A percentile compares a stretch with the other conserved stretches of the same genome.
Conservation (phyloP, 2,888 invertebrate genomes). For the Ormyrus thymus region DNA sequence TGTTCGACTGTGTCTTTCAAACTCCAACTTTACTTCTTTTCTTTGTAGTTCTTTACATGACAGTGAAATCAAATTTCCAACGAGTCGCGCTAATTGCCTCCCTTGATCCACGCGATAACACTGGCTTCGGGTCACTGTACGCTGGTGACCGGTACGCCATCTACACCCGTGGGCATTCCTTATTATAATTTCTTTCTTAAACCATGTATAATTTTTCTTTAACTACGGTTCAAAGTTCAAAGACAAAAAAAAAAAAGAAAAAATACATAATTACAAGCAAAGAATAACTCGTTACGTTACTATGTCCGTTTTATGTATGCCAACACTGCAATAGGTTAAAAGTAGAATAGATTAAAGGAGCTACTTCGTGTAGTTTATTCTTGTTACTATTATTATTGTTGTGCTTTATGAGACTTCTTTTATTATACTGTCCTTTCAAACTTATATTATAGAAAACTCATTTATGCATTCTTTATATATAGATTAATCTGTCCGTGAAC, state of each 20-base stretch:
- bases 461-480: slow-evolving; percentile 13
- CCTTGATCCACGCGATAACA: neutral
- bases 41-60: neutral
- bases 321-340: slow-evolving; percentile 42
- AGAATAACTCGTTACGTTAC: slow-evolving; percentile 17
- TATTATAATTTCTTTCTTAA: slow-evolving; percentile 23
- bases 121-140: slow-evolving; percentile 12
- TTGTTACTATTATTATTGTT: slow-evolving; percentile 28
- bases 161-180: slow-evolving; percentile 56
- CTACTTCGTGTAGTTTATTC: slow-evolving; percentile 24
- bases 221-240: slow-evolving; percentile 19
- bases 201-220: slow-evolving; percentile 29
- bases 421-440: slow-evolving; percentile 35
- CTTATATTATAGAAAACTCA: slow-evolving; percentile 30
- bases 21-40: slow-evolving; percentile 10
- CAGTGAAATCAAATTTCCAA: neutral
- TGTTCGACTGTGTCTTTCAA: slow-evolving; percentile 29
- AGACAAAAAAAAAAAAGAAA: slow-evolving; percentile 9
- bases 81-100: neutral
- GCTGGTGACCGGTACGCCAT: slow-evolving; percentile 39
- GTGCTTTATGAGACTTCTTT: slow-evolving; percentile 41
- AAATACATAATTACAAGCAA: slow-evolving; percentile 1
- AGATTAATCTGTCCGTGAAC: slow-evolving; percentile 21
- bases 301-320: slow-evolving; percentile 36
- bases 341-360: slow-evolving; percentile 42